Conservation (phyloP, 1,140 invertebrate species). For the Augochlora pura region DNA sequence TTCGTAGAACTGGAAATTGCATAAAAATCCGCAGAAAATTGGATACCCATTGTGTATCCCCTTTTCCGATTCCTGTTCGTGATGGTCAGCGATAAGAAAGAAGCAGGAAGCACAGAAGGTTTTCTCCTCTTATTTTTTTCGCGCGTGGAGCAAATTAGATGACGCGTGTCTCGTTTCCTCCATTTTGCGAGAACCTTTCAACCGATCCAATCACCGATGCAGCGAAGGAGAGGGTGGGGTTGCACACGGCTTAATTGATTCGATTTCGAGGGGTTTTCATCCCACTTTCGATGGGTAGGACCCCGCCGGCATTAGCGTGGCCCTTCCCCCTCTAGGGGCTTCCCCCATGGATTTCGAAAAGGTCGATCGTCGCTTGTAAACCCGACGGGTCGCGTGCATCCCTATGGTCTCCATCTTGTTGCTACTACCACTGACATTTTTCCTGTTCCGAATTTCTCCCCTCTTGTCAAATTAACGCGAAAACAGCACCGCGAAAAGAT, state of each 20-base stretch:
- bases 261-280: slow-evolving; percentile 73
- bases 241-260: slow-evolving; percentile 73
- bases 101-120: no score
- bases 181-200: slow-evolving; percentile 68
- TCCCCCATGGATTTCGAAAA: slow-evolving; percentile 54
- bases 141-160: not conserved
- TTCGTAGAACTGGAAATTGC: no score
- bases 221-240: slow-evolving; percentile 35
- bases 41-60: no score
- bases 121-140: not conserved
- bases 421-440: not conserved
- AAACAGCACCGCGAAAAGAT: no score
- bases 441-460: no score
- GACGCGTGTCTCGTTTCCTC: slow-evolving; percentile 47
- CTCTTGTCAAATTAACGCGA: no score
- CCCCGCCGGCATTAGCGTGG: slow-evolving; percentile 48
- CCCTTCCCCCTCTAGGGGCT: slow-evolving; percentile 5
- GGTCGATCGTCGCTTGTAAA: slow-evolving; percentile 30
- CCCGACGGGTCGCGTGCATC: slow-evolving; percentile 1
- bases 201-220: slow-evolving; percentile 58
- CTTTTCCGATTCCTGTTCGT: not conserved
- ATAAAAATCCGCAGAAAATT: no score
- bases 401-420: slow-evolving; percentile 39
- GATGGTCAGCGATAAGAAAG: no score
- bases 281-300: slow-evolving; percentile 57